phyloP scores from a whole-genome alignment of 2,888 invertebrate species.

The Chrysolina haemoptera region DNA sequence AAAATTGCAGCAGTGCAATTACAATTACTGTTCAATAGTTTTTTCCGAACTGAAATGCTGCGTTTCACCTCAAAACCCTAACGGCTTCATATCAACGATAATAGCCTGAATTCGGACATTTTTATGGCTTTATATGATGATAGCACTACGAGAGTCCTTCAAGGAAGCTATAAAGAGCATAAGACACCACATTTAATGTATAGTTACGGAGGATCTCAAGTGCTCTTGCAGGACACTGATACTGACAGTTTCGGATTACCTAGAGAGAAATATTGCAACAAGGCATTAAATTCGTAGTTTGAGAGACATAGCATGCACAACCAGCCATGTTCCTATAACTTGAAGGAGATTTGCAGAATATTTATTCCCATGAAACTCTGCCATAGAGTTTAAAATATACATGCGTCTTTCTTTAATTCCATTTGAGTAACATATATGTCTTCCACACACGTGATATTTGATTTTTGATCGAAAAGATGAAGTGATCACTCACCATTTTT shows the following conservation, averaged over 20 bases:
- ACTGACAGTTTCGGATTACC: slow-evolving; percentile 39
- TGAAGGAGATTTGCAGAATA: too few relatives aligned
- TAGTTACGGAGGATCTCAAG: slow-evolving; percentile 37
- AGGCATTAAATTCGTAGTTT: background rate
- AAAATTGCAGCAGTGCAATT: too few relatives aligned
- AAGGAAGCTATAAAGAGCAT: slow-evolving; percentile 22
- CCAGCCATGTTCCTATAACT: too few relatives aligned
- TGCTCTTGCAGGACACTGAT: slow-evolving; percentile 38
- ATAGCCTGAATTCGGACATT: background rate
- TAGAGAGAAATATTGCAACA: slow-evolving; percentile 36
- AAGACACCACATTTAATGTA: slow-evolving; percentile 38
- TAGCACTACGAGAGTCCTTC: background rate
- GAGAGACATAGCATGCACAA: background rate
- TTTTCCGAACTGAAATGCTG: too few relatives aligned
- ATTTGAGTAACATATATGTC: too few relatives aligned
- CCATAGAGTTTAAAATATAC: too few relatives aligned
- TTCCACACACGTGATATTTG: too few relatives aligned
- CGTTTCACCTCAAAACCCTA: background rate
- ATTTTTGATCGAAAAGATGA: too few relatives aligned
- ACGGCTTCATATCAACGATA: background rate
- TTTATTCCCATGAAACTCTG: too few relatives aligned
- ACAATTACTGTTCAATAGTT: too few relatives aligned
- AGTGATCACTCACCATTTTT: background rate
- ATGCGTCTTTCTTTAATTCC: too few relatives aligned
- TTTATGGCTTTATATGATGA: background rate